Conservation (phyloP, 2,888 invertebrate species). For the Epinotia bilunana region DNA sequence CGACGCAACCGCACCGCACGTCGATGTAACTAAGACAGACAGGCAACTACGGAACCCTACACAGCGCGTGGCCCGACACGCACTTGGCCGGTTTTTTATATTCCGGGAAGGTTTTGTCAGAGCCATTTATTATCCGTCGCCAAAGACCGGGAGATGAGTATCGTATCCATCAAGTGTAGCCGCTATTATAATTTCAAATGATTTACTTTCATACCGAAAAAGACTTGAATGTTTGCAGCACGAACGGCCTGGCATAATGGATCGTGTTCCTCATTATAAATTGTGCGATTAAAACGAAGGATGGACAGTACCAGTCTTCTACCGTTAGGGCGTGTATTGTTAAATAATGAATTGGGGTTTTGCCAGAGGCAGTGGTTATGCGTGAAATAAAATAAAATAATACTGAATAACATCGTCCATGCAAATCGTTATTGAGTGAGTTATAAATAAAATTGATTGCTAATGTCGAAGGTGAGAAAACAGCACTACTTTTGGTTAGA, state of each 20-base stretch:
- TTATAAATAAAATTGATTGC: not conserved
- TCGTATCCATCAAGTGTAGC: constrained; percentile 70
- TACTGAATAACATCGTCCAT: not conserved
- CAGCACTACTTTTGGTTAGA: not conserved
- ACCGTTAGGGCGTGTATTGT: constrained; percentile 52
- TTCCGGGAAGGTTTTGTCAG: constrained; percentile 53
- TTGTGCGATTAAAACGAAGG: constrained; percentile 61
- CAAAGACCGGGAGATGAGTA: constrained; percentile 53
- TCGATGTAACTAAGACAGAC: no score
- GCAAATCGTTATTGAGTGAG: not conserved
- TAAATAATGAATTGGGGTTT: constrained; percentile 51
- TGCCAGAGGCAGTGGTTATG: not conserved
- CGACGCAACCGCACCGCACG: no score
- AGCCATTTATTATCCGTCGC: constrained; percentile 65
- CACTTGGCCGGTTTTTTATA: no score
- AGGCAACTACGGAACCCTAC: no score
- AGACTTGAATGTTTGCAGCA: constrained; percentile 48
- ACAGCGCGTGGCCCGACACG: no score
- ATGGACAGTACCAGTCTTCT: constrained; percentile 53
- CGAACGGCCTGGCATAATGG: constrained; percentile 53
- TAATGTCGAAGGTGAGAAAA: not conserved
- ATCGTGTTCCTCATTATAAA: constrained; percentile 65
- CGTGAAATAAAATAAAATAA: not conserved
- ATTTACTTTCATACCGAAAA: constrained; percentile 59
- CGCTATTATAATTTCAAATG: constrained; percentile 67